Evolutionary conservation across 2,113 vertebrate species (phyloP), one percentile per base, ranked within the genome.

Genomic region (Heterochromis multidens): DNA sequence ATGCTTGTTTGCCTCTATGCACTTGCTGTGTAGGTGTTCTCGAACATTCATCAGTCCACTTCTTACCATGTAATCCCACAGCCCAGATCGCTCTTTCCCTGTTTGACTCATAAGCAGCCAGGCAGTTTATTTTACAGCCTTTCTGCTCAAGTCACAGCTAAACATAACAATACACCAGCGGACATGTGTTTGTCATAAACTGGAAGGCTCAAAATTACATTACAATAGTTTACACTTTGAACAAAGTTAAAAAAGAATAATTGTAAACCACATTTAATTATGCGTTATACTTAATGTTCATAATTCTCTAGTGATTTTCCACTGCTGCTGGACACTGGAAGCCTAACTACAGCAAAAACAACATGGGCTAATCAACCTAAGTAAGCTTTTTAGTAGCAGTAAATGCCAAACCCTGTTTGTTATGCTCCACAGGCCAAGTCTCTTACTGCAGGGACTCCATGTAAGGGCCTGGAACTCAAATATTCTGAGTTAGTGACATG

Each of bases 161-260:
- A 92, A 52, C 89, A 92, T 80, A 94, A 94, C 91, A 92, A 91
- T 76, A 74, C 89, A 82, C 74, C 70, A 88, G 89, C 49, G 35
- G 91, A 91, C 93, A 92, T 89, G 35, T 95, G 94, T 93, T 94
- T 93, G 88, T 86, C 90, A 93, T 93, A 93, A 95, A 95, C 65
- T 25, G 72, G 60, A 43, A 80, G 77, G 81, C 84, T 82, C 72
- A 56, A 27, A 94, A 80, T 83, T 63, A 84, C 87, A 84, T 90
- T 88, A 77, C 83, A 81, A 37, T 86, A 31, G 35, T 92, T 91
- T 89, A 89, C 92, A 88, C 91, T 91, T 88, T 86, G 92, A 94
- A 89, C 72, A 7, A 56, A 23, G 83, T 83, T 93, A 60, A 91
- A 88, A 93, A 78, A 82, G 90, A 87, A 84, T 89, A 76, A 78